Conservation (phyloP, 2,113 vertebrate genomes). For the Leptobrachium leishanense region DNA sequence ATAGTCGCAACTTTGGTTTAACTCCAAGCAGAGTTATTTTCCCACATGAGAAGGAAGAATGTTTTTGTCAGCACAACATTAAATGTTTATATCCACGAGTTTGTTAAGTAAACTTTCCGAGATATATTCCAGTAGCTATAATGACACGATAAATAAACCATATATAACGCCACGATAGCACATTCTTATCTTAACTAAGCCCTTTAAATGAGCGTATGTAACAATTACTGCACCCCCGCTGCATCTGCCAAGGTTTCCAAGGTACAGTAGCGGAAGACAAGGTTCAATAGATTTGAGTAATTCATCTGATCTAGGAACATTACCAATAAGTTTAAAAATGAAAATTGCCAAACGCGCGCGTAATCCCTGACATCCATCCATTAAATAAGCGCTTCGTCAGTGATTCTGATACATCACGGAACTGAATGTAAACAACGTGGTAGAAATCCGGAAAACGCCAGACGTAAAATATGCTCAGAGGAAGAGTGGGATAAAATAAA, state of each 20-base stretch:
- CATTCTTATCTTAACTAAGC: too few species aligned
- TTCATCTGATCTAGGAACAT: conserved; percentile 31
- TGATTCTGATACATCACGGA: conserved; percentile 72
- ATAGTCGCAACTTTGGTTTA: conserved; percentile 14
- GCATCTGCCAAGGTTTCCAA: too few species aligned
- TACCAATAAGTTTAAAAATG: neutral
- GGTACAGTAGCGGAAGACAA: neutral
- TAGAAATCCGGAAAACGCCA: conserved; percentile 77
- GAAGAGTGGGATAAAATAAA: conserved; percentile 81
- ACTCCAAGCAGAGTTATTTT: conserved; percentile 22
- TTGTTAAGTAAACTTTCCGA: conserved; percentile 32
- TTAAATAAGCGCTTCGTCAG: conserved; percentile 74
- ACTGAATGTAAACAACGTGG: conserved; percentile 77
- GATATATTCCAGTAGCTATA: conserved; percentile 18
- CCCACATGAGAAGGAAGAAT: conserved; percentile 27
- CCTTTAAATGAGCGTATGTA: too few species aligned
- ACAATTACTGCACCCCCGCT: too few species aligned
- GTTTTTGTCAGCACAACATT: conserved; percentile 18
- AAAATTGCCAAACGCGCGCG: conserved; percentile 49
- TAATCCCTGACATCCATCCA: conserved; percentile 55
- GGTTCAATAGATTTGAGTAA: conserved; percentile 44
- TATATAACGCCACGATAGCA: neutral
- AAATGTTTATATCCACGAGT: conserved; percentile 25
- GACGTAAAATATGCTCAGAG: conserved; percentile 83
- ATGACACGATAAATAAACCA: conserved; percentile 4